These are phyloP conservation scores for Diplazon laetatorius DNA, from an alignment of 2,888 invertebrate genomes.

Conservation along the genomic window DNA sequence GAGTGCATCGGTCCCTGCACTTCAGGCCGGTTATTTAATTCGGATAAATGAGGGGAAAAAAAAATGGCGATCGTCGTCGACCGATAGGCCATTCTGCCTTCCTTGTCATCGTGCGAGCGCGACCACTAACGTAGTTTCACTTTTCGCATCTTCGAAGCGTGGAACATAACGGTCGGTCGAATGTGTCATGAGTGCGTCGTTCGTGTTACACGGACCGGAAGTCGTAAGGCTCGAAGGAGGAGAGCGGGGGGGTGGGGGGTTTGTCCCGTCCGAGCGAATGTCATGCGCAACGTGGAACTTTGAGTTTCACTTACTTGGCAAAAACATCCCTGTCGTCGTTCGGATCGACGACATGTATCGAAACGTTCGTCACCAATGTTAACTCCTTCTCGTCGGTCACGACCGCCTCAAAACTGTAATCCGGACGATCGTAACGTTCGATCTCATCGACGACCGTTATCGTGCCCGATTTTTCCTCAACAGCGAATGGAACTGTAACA, in stretches of 20 bases:
- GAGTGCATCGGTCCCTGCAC: background rate
- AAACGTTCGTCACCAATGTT: constrained; percentile 91
- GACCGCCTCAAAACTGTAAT: constrained; percentile 92
- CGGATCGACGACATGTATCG: constrained; percentile 91
- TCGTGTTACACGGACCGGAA: constrained; percentile 22
- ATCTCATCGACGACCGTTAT: constrained; percentile 92
- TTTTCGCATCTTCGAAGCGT: constrained; percentile 54
- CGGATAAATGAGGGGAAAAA: constrained; percentile 11
- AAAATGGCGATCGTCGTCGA: constrained; percentile 12
- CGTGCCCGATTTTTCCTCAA: constrained; percentile 93
- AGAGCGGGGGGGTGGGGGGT: no score
- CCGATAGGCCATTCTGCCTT: constrained; percentile 36
- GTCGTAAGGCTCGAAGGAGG: no score
- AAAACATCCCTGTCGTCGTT: constrained; percentile 88
- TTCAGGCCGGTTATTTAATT: background rate
- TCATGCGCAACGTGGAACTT: constrained; percentile 13
- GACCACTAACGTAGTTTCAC: constrained; percentile 67
- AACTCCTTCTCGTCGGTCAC: constrained; percentile 87
- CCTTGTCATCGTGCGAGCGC: constrained; percentile 29
- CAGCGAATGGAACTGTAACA: constrained; percentile 92
- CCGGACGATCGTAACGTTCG: constrained; percentile 86
- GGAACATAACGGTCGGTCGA: constrained; percentile 60
- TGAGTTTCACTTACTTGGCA: constrained; percentile 84
- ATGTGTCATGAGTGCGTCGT: constrained; percentile 59
- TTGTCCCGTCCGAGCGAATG: constrained; percentile 12